Base-by-base conservation (phyloP, 2,113 vertebrate species). In the Lanius ludovicianus region DNA sequence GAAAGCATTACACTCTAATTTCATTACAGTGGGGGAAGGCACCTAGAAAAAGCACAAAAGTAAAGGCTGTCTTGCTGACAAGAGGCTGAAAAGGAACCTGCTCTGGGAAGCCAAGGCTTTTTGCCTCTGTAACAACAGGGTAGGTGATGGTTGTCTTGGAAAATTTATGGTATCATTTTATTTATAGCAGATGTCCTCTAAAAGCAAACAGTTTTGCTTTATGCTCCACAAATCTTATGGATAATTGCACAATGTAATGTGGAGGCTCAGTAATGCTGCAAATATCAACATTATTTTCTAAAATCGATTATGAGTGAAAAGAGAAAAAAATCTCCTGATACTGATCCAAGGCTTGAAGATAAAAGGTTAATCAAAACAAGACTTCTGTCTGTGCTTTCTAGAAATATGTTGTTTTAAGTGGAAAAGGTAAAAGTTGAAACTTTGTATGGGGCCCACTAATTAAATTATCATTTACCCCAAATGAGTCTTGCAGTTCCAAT, bases 321-420 rank as follows among this genome's bases (percentile, higher is more conserved):
- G 52, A 60, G 59, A 59, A 89, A 96, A 95, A 95, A 75, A 84
- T 6, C 10, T 41, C 39, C 89, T 96, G 97, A 97, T 98, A 95
- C 24, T 70, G 95, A 98, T 98, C 97, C 98, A 77, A 96, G 87
- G 52, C 82, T 96, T 49, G 92, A 96, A 97, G 96, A 97, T 95
- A 97, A 97, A 96, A 93, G 80, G 92, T 94, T 97, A 98, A 98
- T 97, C 93, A 96, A 97, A 98, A 96, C 97, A 98, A 97, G 96
- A 84, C 91, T 97, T 96, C 97, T 90, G 81, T 91, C 30, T 14
- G 94, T 95, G 82, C 87, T 95, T 96, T 97, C 57, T 91, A 94
- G 87, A 97, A 97, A 97, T 59, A 82, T 96, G 60, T 84, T 92
- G 13, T 87, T 97, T 96, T 93, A 97, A 97, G 92, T 87, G 86